Evolutionary conservation across 2,797 vertebrate genomes (phyloP).

Genomic region (Diceros bicornis): DNA sequence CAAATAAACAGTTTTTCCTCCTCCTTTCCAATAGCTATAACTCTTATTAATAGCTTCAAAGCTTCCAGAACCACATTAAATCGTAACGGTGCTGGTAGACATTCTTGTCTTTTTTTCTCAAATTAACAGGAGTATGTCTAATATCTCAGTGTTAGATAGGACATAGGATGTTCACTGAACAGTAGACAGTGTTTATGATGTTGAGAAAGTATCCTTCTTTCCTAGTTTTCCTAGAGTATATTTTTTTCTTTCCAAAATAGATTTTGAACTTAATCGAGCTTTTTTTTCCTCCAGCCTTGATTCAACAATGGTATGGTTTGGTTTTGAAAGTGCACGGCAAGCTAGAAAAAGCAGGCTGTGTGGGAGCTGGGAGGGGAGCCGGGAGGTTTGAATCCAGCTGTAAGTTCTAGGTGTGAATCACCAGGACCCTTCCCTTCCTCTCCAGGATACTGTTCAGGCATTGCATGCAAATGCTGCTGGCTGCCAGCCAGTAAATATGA

Average conservation of each 20-base stretch:
- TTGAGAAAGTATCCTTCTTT: slow-evolving; percentile 22
- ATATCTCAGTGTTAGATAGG: background rate
- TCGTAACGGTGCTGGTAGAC: background rate
- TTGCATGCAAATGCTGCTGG: slow-evolving; percentile 30
- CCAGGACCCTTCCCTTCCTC: slow-evolving; percentile 50
- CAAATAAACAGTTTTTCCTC: background rate
- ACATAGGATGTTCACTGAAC: background rate
- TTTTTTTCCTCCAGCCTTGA: background rate
- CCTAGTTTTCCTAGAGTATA: background rate
- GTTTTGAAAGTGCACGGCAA: background rate
- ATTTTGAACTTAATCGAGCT: background rate
- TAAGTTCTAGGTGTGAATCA: slow-evolving; percentile 60
- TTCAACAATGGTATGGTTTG: background rate
- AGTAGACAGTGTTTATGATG: background rate
- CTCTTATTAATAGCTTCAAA: background rate
- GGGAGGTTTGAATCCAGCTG: background rate
- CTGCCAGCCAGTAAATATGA: background rate
- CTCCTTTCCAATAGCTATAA: background rate
- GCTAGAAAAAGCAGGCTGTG: background rate
- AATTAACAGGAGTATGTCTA: background rate
- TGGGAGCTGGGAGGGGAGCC: background rate
- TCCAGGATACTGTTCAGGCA: background rate
- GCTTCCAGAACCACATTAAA: background rate
- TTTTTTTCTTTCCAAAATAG: background rate
- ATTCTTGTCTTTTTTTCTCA: background rate